These are phyloP conservation scores for Zoanthus sociatus DNA, from an alignment of 92 coral and sea anemone genomes.

Conservation along the genomic window DNA sequence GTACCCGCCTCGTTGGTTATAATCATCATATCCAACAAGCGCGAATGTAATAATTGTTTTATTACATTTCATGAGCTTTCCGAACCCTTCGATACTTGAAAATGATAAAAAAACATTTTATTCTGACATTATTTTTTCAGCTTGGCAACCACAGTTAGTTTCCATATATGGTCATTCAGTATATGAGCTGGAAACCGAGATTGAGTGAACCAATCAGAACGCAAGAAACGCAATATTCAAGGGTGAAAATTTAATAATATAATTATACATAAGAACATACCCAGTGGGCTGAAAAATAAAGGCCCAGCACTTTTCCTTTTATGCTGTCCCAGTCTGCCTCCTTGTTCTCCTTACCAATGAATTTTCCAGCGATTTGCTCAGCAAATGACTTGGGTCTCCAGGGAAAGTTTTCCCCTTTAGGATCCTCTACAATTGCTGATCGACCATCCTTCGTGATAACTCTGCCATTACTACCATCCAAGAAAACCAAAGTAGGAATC, in stretches of 20 bases:
- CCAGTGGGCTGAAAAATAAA: slow-evolving; percentile 99
- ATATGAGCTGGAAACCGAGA: too few species aligned
- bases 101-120: too few species aligned
- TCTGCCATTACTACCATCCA: slow-evolving; percentile 90
- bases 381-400: slow-evolving; percentile 83
- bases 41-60: too few species aligned
- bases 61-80: too few species aligned
- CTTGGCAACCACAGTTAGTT: too few species aligned
- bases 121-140: too few species aligned
- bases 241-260: not conserved
- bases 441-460: slow-evolving; percentile 88
- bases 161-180: too few species aligned
- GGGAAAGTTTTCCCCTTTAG: slow-evolving; percentile 80
- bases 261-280: slow-evolving; percentile 55
- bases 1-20: too few species aligned
- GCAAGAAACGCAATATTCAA: too few species aligned
- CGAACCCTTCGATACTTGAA: too few species aligned
- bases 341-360: slow-evolving; percentile 61
- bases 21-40: too few species aligned
- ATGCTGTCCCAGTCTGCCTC: slow-evolving; percentile 73
- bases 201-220: not conserved
- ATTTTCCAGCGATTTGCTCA: slow-evolving; percentile 69
- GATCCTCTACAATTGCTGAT: slow-evolving; percentile 67
- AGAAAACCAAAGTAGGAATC: slow-evolving; percentile 90
- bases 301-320: slow-evolving; percentile 83